A percentile compares a stretch with the other conserved stretches of the same genome.
Evolutionary conservation across 2,113 vertebrate genomes (phyloP).

Genomic region (Rhombomys opimus): DNA sequence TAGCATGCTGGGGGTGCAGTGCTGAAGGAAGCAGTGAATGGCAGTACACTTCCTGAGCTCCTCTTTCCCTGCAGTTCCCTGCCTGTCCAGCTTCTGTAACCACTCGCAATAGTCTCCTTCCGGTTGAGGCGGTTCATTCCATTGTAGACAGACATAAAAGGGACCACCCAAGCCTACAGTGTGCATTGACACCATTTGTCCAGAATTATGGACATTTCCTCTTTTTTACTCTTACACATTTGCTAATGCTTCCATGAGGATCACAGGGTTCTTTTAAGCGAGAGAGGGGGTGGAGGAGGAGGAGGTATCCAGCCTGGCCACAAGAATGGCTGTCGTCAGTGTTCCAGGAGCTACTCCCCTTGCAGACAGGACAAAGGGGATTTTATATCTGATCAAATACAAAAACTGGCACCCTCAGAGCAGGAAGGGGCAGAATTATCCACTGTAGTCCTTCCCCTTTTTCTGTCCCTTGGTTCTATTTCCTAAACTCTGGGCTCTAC

Average conservation of each 20-base stretch:
- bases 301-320: neutral
- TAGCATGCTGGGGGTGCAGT: accelerated
- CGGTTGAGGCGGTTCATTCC: neutral
- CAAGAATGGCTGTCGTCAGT: neutral
- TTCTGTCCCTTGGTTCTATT: conserved; percentile 69
- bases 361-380: conserved; percentile 49
- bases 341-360: neutral
- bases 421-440: conserved; percentile 59
- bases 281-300: neutral
- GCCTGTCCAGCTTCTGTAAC: neutral
- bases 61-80: no score
- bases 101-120: neutral
- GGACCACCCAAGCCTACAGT: conserved; percentile 31
- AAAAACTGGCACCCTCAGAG: conserved; percentile 52
- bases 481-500: conserved; percentile 68
- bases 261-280: neutral
- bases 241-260: conserved; percentile 37
- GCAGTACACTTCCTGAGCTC: neutral
- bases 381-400: conserved; percentile 62
- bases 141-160: conserved; percentile 29
- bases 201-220: neutral
- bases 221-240: neutral
- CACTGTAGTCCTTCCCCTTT: conserved; percentile 67
- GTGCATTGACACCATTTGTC: conserved; percentile 1
- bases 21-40: neutral